Percentiles rank a stretch among this genome's conserved stretches.
phyloP scores from a whole-genome alignment of 2,113 vertebrate species.

The Willisornis vidua region DNA sequence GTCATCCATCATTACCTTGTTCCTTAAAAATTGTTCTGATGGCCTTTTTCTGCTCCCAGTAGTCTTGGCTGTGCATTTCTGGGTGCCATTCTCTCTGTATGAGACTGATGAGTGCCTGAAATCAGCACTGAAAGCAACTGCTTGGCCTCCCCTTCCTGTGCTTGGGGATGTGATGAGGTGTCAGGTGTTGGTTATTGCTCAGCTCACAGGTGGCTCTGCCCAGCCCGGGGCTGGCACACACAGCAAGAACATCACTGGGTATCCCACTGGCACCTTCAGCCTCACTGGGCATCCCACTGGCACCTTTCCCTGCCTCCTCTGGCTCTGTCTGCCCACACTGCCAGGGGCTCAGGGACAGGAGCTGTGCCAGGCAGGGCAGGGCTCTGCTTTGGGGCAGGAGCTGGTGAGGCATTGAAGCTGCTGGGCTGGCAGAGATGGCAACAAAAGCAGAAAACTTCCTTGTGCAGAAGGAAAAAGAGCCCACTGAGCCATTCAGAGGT shows the following conservation, averaged over 20 bases:
- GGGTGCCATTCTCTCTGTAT: background rate
- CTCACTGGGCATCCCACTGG: no score
- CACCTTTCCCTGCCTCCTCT: background rate
- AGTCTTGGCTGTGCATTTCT: background rate
- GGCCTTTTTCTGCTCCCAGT: background rate
- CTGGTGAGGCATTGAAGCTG: background rate
- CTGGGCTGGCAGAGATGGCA: background rate
- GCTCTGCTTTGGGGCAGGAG: background rate
- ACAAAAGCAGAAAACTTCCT: background rate
- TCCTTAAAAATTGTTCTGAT: background rate
- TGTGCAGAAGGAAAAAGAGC: background rate
- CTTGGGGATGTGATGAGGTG: background rate
- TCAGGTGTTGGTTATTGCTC: background rate
- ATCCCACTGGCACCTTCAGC: background rate
- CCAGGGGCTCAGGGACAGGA: background rate
- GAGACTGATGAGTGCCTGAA: background rate
- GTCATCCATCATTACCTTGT: background rate
- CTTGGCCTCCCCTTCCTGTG: background rate
- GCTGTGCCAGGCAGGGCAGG: background rate
- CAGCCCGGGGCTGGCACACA: background rate
- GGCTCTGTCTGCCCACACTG: no score
- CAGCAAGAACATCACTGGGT: background rate
- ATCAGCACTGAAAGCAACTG: background rate
- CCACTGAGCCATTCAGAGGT: background rate
- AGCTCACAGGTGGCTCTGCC: background rate